Evolutionary conservation across 1,140 invertebrate genomes (phyloP).

Genomic region (Mesaphorura yosii): DNA sequence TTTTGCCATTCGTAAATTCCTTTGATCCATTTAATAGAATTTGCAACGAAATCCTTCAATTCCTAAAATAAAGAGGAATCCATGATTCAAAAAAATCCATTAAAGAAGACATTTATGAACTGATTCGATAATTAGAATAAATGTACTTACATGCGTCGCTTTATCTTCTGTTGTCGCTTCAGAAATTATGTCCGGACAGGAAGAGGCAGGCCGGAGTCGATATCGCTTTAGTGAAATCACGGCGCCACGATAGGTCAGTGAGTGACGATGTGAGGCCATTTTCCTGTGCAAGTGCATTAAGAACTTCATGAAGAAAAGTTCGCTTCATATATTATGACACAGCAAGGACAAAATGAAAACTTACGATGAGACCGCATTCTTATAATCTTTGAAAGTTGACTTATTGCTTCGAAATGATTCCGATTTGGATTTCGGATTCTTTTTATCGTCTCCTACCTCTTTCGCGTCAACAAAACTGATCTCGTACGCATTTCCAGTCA

Average conservation of each 20-base stretch:
- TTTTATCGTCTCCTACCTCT: too few species aligned
- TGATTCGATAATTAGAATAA: background rate
- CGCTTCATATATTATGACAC: too few species aligned
- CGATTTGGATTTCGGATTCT: too few species aligned
- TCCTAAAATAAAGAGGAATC: constrained; percentile 41
- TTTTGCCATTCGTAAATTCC: constrained; percentile 70
- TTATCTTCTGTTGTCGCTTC: constrained; percentile 52
- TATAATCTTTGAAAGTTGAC: too few species aligned
- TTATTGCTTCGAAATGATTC: too few species aligned
- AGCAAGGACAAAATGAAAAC: too few species aligned
- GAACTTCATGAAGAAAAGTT: constrained; percentile 36
- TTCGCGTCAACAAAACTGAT: too few species aligned
- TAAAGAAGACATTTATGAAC: constrained; percentile 1
- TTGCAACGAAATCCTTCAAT: constrained; percentile 59
- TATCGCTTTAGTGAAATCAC: constrained; percentile 69
- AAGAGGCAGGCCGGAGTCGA: constrained; percentile 61
- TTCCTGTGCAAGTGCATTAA: too few species aligned
- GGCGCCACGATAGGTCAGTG: constrained; percentile 68
- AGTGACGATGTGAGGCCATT: constrained; percentile 41
- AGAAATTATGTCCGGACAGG: constrained; percentile 81
- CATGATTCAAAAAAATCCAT: constrained; percentile 4
- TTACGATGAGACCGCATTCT: too few species aligned
- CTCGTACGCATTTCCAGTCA: too few species aligned
- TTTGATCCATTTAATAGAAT: constrained; percentile 59
- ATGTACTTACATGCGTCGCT: constrained; percentile 22